Conservation (phyloP, 2,888 invertebrate genomes). For the Phaonia tiefii region DNA sequence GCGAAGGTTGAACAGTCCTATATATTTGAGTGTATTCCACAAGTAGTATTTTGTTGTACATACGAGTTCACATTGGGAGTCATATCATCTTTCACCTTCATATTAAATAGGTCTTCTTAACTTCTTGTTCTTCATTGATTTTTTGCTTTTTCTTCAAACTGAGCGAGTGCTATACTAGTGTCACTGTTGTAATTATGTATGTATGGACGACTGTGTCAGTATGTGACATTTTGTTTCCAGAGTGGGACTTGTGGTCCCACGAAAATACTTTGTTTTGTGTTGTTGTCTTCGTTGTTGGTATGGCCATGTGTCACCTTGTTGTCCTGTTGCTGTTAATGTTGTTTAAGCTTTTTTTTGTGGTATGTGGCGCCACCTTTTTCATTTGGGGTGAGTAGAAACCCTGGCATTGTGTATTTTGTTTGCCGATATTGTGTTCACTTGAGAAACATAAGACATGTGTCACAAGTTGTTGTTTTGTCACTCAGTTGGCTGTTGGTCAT, state of each 20-base stretch:
- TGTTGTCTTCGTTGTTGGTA: constrained; percentile 55
- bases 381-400: neutral
- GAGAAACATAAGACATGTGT: constrained; percentile 63
- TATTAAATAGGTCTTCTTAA: constrained; percentile 70
- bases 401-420: neutral
- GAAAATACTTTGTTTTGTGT: neutral
- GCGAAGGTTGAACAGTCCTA: too few relatives aligned
- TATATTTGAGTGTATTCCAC: too few relatives aligned
- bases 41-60: too few relatives aligned
- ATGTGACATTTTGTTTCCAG: constrained; percentile 5
- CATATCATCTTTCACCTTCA: constrained; percentile 63
- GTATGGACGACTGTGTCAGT: constrained; percentile 50
- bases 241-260: neutral
- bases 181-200: neutral
- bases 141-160: constrained; percentile 49
- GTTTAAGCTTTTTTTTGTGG: constrained; percentile 47
- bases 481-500: constrained; percentile 33
- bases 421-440: neutral
- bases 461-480: constrained; percentile 63
- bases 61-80: constrained; percentile 55
- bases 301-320: constrained; percentile 72
- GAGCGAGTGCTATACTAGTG: neutral
- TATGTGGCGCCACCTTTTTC: constrained; percentile 63
- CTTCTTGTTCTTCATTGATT: constrained; percentile 64
- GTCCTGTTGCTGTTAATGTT: constrained; percentile 48